These are phyloP conservation scores for Gouania willdenowi DNA, from an alignment of 2,797 vertebrate genomes.

Conservation along the genomic window DNA sequence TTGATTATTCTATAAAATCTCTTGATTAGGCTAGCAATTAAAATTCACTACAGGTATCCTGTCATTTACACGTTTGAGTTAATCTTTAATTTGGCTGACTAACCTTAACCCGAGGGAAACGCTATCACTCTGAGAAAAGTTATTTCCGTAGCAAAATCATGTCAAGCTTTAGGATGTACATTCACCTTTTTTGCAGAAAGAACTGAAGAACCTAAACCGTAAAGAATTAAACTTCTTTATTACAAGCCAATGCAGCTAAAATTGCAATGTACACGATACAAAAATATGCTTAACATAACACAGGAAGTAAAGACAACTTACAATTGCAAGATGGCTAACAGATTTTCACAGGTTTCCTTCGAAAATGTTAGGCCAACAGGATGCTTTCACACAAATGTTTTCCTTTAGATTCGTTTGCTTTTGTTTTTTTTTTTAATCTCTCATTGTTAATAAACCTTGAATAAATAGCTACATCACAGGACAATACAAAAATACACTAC, in stretches of 20 bases:
- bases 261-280: conserved; percentile 48
- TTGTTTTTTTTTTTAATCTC: background rate
- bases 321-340: conserved; percentile 39
- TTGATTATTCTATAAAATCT: too few species aligned
- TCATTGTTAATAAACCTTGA: conserved; percentile 30
- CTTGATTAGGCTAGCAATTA: too few species aligned
- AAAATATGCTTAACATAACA: conserved; percentile 58
- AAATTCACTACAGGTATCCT: too few species aligned
- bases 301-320: conserved; percentile 32
- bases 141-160: too few species aligned
- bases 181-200: too few species aligned
- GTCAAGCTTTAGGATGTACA: too few species aligned
- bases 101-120: too few species aligned
- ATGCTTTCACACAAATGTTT: too few species aligned
- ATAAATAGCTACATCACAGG: conserved; percentile 63
- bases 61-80: too few species aligned
- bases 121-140: too few species aligned
- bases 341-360: conserved; percentile 24
- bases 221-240: conserved; percentile 47
- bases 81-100: too few species aligned
- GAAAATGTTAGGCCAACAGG: conserved; percentile 19
- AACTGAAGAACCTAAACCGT: background rate
- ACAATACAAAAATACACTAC: conserved; percentile 67
- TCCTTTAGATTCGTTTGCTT: too few species aligned
- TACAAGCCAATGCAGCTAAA: conserved; percentile 33